phyloP scores from a whole-genome alignment of 2,113 vertebrate genomes.

The Dryoscopus gambensis region DNA sequence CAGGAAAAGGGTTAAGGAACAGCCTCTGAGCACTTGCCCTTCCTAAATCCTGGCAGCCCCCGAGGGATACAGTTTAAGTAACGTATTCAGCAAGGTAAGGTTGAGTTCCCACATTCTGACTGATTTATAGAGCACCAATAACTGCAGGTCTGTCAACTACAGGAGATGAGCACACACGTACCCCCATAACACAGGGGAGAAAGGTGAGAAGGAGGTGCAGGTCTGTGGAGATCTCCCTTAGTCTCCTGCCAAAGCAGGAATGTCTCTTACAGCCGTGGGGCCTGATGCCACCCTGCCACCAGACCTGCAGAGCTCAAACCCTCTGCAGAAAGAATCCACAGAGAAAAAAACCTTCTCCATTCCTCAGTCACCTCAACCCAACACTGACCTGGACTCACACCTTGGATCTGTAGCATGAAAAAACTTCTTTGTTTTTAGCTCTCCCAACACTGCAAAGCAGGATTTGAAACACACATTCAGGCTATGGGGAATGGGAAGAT shows the following conservation, averaged over 20 bases:
- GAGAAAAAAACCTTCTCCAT: background rate
- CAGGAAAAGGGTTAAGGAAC: background rate
- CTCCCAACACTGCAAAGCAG: background rate
- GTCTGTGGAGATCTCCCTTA: background rate
- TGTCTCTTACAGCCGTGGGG: background rate
- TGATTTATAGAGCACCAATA: background rate
- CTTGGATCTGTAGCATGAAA: background rate
- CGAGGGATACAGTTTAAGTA: background rate
- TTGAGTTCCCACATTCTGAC: background rate
- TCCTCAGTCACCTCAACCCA: background rate
- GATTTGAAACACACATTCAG: background rate
- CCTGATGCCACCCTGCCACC: background rate
- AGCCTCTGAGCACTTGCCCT: background rate
- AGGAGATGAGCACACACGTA: accelerated
- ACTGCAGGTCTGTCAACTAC: background rate
- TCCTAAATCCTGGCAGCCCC: background rate
- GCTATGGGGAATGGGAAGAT: background rate
- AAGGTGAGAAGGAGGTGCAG: background rate
- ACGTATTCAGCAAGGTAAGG: background rate
- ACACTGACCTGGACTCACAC: too few relatives aligned
- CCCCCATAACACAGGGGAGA: background rate
- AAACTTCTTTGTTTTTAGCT: background rate
- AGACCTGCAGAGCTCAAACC: background rate
- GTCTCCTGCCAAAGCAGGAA: background rate
- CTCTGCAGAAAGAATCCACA: background rate